phyloP scores from a whole-genome alignment of 2,113 vertebrate species.

The Dromiciops gliroides region DNA sequence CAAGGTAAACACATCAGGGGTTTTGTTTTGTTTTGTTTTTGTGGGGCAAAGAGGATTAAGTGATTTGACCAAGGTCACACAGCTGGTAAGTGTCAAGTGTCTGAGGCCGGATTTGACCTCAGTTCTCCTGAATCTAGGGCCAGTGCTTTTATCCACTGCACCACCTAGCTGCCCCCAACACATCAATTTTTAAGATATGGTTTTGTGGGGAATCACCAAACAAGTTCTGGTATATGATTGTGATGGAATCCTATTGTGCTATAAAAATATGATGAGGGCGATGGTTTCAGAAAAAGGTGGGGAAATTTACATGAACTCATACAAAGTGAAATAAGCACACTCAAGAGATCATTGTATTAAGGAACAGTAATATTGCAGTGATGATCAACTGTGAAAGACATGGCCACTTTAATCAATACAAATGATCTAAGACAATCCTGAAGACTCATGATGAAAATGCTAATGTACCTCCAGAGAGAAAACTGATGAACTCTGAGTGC shows the following conservation, averaged over 20 bases:
- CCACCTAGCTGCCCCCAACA: no score
- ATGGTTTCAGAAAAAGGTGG: neutral
- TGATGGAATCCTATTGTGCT: neutral
- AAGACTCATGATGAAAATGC: neutral
- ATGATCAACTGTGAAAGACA: neutral
- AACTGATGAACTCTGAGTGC: neutral
- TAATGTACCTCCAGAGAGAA: neutral
- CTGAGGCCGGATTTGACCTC: no score
- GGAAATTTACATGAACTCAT: neutral
- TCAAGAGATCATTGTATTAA: neutral
- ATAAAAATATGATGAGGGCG: neutral
- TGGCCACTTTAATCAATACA: neutral
- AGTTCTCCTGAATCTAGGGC: no score
- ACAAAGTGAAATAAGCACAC: neutral
- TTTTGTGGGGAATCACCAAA: neutral
- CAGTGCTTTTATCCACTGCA: no score
- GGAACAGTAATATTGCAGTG: neutral
- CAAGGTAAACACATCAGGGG: neutral
- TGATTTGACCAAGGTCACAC: no score
- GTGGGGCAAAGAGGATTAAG: no score
- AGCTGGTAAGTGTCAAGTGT: no score
- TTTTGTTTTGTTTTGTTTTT: no score
- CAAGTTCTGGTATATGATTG: neutral
- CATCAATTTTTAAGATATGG: neutral
- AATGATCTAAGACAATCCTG: neutral